A percentile compares a stretch with the other conserved stretches of the same genome.
Evolutionary conservation across 2,888 invertebrate species (phyloP).

Genomic region (Crematogaster levior): DNA sequence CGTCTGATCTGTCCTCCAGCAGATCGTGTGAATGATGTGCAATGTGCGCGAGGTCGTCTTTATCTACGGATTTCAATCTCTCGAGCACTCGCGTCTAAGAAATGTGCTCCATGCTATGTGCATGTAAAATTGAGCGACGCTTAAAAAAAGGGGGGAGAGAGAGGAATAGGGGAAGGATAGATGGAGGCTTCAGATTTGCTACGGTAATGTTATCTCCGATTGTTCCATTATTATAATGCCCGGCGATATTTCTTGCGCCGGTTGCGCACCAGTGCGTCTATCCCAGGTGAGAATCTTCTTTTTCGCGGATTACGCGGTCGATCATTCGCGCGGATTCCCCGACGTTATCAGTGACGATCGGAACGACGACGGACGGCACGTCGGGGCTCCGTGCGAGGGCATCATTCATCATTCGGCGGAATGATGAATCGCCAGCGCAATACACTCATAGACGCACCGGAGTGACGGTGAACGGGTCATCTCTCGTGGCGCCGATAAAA

Average conservation of each 20-base stretch:
- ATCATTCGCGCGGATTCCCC: constrained; percentile 5
- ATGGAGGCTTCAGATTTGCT: constrained; percentile 1
- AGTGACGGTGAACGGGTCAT: constrained; percentile 39
- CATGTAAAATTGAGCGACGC: neutral
- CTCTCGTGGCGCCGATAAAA: constrained; percentile 23
- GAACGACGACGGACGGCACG: neutral
- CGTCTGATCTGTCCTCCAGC: neutral
- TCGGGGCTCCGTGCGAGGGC: neutral
- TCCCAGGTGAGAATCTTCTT: neutral
- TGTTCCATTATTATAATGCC: constrained; percentile 3
- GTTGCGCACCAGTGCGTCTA: neutral
- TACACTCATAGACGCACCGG: constrained; percentile 21
- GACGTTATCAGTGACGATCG: constrained; percentile 32
- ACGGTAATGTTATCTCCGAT: constrained; percentile 1
- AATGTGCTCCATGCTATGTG: neutral
- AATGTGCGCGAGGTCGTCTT: too few species aligned
- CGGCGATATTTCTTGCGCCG: constrained; percentile 7
- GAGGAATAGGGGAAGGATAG: neutral
- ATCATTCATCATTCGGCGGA: constrained; percentile 41
- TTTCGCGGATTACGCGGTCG: neutral
- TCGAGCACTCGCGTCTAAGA: neutral
- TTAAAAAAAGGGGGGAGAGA: neutral
- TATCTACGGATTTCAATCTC: constrained; percentile 1
- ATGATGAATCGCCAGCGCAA: constrained; percentile 29
- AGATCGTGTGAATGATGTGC: neutral